Evolutionary conservation across 2,113 vertebrate species (phyloP).

Genomic region (Bothrops jararaca): DNA sequence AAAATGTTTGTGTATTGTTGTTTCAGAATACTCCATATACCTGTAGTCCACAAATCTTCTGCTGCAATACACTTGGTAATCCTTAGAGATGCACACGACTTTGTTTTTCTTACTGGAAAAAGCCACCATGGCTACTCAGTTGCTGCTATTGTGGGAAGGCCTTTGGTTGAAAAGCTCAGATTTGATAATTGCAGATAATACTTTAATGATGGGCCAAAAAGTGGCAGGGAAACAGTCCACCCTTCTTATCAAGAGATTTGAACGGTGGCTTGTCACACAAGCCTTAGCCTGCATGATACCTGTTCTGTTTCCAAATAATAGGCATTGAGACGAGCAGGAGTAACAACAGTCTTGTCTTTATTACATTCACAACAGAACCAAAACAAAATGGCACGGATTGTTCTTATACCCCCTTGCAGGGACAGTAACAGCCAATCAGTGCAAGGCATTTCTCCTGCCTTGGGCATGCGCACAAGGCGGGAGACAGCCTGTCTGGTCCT

Average conservation of each 20-base stretch:
- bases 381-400: no score
- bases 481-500: no score
- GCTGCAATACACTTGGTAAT: neutral
- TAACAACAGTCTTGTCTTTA: no score
- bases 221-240: conserved; percentile 31
- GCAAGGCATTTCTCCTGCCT: no score
- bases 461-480: no score
- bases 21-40: neutral
- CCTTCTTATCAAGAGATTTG: conserved; percentile 24
- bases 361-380: no score
- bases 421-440: no score
- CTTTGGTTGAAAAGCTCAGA: conserved; percentile 27
- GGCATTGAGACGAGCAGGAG: no score
- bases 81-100: neutral
- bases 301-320: no score
- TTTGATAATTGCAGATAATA: conserved; percentile 50
- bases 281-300: neutral
- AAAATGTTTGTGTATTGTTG: neutral
- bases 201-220: conserved; percentile 43
- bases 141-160: conserved; percentile 17
- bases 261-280: neutral
- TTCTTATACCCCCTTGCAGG: no score
- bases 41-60: neutral
- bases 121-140: neutral
- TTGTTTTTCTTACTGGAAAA: neutral